Evolutionary conservation across 2,888 invertebrate genomes (phyloP), one percentile per base, ranked within the genome.

Genomic region (Lithophane semibrunnea): DNA sequence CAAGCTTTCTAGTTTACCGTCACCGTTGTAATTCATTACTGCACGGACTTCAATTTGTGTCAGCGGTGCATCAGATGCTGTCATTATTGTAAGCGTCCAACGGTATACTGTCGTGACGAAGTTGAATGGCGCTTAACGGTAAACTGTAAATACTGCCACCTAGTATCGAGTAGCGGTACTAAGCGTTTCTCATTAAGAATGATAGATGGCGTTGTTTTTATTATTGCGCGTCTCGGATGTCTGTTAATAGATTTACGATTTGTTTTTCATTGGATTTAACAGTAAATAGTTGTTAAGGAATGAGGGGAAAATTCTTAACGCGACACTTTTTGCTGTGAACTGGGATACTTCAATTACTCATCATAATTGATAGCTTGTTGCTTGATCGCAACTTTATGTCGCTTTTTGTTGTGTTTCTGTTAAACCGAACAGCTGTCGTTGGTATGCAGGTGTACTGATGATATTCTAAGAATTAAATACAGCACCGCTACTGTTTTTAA

Each of bases 111-210:
- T 88, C 91, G 90, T 88, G 90, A 90, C 91, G 86, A 81, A 79
- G 87, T 86, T 89, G 90, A 92, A 92, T 92, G 91, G 90, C 85
- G 89, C 81, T 83, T 93, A 94, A 93, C 94, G 90, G 91, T 90
- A 88, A 84, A 89, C 79, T 87, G 88, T 87, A 90, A 92, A 91
- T 92, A 93, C 91, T 92, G 95, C 94, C 96, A 95, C 92, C 96
- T 95, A 93, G 94, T 93, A 93, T 89, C 90, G 91, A 88, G 89
- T 96, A 96, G 95, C 95, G 95, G 95, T 95, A 95, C 91, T 90
- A 88, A 86, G 88, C 80, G 92, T 88, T 94, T 94, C 91, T 91
- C 91, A 90, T 89, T 90, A 90, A 80, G 80, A 88, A 83, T 90
- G 88, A 93, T 91, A 94, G 94, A 93, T 94, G 92, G 91, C 92